phyloP scores from a whole-genome alignment of 2,888 invertebrate genomes.

The Aspidapion aeneum region DNA sequence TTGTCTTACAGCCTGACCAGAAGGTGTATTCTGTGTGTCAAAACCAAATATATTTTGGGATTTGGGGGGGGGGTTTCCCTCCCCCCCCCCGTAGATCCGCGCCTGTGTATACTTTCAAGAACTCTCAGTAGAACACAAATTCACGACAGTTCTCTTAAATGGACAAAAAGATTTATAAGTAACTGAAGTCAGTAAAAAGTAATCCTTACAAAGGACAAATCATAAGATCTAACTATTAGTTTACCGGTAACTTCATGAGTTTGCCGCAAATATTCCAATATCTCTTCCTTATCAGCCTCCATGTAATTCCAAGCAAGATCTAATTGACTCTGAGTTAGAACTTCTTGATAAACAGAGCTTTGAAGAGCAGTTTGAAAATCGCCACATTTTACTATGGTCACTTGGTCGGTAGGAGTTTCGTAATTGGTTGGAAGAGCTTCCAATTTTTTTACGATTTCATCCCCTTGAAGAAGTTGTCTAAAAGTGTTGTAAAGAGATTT shows the following conservation, averaged over 20 bases:
- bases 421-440: slow-evolving; percentile 60
- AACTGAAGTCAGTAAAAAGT: too few species aligned
- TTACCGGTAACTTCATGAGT: neutral
- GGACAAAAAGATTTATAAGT: too few species aligned
- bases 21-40: too few species aligned
- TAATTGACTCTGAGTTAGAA: neutral
- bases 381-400: slow-evolving; percentile 37
- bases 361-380: slow-evolving; percentile 23
- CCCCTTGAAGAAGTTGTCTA: slow-evolving; percentile 65
- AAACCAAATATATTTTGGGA: too few species aligned
- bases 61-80: too few species aligned
- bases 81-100: too few species aligned
- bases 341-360: neutral
- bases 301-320: neutral
- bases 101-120: too few species aligned
- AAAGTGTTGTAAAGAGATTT: slow-evolving; percentile 13
- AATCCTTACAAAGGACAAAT: too few species aligned
- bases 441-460: slow-evolving; percentile 56
- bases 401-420: slow-evolving; percentile 53
- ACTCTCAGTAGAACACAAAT: too few species aligned
- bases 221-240: too few species aligned
- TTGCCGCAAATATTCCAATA: neutral
- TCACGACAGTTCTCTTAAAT: too few species aligned
- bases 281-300: neutral
- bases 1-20: too few species aligned